Evolutionary conservation across 2,797 vertebrate species (phyloP).

Genomic region (Molossus alvarezi): DNA sequence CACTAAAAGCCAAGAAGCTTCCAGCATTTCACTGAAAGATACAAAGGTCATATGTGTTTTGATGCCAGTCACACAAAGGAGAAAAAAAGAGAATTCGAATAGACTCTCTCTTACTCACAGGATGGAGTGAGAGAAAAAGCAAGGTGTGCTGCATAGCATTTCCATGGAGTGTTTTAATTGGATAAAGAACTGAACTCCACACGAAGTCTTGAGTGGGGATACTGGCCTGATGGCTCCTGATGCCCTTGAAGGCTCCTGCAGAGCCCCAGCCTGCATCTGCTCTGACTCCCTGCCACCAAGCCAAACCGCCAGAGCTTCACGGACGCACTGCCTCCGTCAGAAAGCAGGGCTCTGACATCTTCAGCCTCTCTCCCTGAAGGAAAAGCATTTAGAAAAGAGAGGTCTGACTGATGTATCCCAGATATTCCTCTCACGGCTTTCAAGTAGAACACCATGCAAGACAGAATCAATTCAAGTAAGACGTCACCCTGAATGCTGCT

Average conservation of each 20-base stretch:
- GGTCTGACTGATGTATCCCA: background rate
- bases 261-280: background rate
- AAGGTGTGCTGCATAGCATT: background rate
- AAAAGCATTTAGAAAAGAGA: slow-evolving; percentile 32
- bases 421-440: background rate
- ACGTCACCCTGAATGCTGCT: background rate
- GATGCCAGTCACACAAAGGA: background rate
- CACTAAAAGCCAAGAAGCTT: background rate
- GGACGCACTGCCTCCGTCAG: background rate
- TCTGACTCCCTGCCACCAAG: background rate
- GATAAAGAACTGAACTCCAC: slow-evolving; percentile 1
- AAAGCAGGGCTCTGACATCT: slow-evolving; percentile 37
- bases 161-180: background rate
- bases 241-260: background rate
- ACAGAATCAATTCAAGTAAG: background rate
- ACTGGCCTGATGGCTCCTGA: background rate
- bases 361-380: background rate
- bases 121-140: background rate
- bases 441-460: background rate
- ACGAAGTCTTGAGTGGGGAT: background rate
- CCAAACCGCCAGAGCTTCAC: background rate
- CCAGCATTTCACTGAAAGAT: background rate
- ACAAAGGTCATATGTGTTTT: background rate
- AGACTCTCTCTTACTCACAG: slow-evolving; percentile 7
- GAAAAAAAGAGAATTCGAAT: background rate